phyloP scores from a whole-genome alignment of 2,113 vertebrate genomes.

The Clarias batrachus region DNA sequence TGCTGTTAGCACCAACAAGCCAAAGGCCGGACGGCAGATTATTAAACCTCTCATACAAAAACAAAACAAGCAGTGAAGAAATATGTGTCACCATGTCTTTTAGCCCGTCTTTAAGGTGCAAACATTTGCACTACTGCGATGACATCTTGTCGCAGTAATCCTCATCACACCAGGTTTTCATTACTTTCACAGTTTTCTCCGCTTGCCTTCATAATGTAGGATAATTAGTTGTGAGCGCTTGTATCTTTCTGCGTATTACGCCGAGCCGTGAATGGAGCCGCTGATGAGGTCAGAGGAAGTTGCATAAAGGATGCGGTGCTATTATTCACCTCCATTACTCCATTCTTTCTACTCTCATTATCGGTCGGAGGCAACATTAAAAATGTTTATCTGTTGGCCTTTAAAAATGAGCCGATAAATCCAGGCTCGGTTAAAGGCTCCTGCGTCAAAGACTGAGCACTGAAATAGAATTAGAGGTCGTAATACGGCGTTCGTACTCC shows the following conservation, averaged over 20 bases:
- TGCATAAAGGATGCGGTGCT: constrained; percentile 25
- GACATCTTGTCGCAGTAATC: background rate
- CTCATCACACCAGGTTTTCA: background rate
- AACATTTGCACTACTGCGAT: background rate
- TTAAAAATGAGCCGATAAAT: constrained; percentile 46
- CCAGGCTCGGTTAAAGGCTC: constrained; percentile 40
- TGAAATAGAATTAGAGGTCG: constrained; percentile 65
- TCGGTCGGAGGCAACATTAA: constrained; percentile 27
- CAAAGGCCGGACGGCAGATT: no score
- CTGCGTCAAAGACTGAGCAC: constrained; percentile 55
- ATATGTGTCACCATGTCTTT: background rate
- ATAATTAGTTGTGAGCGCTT: background rate
- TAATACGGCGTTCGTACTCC: constrained; percentile 41
- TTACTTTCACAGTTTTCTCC: background rate
- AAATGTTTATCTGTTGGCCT: constrained; percentile 47
- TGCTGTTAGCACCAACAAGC: no score
- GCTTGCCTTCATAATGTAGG: background rate
- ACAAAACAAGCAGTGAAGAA: background rate
- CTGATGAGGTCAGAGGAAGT: constrained; percentile 44
- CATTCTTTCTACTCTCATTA: constrained; percentile 27
- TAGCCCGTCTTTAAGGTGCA: no score
- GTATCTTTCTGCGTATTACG: background rate
- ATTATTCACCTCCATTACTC: constrained; percentile 41
- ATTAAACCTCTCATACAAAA: background rate
- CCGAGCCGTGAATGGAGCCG: background rate